A percentile compares a stretch with the other conserved stretches of the same genome.
These are phyloP conservation scores for Neofelis nebulosa DNA, from an alignment of 2,113 vertebrate species.

Conservation along the genomic window DNA sequence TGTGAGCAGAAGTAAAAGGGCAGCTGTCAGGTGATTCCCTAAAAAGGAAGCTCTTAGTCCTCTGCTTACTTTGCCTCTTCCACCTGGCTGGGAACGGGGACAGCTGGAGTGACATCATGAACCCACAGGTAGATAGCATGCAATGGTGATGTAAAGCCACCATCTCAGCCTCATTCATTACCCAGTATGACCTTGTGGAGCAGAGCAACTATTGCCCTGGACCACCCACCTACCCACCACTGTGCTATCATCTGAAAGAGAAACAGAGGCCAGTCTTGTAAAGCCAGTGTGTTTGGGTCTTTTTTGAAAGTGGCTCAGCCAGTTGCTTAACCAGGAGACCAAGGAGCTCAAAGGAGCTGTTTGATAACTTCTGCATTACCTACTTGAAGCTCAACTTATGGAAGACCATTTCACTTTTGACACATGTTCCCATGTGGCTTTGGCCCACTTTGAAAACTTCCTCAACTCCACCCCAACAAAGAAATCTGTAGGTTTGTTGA, in stretches of 20 bases:
- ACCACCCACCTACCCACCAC: not conserved
- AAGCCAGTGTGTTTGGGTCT: not conserved
- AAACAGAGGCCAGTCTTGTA: not conserved
- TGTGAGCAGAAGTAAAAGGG: not conserved
- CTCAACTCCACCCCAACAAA: not conserved
- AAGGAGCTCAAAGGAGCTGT: not conserved
- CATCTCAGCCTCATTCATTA: not conserved
- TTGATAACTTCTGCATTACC: not conserved
- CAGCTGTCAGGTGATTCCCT: not conserved
- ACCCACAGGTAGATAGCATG: not conserved
- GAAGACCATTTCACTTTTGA: not conserved
- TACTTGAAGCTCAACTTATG: not conserved
- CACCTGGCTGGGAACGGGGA: not conserved
- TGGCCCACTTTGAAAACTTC: not conserved
- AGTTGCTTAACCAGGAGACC: not conserved
- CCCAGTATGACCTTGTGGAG: not conserved
- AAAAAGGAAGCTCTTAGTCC: not conserved
- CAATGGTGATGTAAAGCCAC: not conserved
- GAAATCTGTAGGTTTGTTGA: not conserved
- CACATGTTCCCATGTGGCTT: not conserved
- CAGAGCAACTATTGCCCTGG: not conserved
- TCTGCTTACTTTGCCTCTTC: not conserved
- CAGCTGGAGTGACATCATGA: not conserved
- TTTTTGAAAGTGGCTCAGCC: not conserved
- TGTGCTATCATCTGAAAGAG: not conserved